Evolutionary conservation across 2,797 vertebrate species (phyloP).

Genomic region (Australoheros facetus): DNA sequence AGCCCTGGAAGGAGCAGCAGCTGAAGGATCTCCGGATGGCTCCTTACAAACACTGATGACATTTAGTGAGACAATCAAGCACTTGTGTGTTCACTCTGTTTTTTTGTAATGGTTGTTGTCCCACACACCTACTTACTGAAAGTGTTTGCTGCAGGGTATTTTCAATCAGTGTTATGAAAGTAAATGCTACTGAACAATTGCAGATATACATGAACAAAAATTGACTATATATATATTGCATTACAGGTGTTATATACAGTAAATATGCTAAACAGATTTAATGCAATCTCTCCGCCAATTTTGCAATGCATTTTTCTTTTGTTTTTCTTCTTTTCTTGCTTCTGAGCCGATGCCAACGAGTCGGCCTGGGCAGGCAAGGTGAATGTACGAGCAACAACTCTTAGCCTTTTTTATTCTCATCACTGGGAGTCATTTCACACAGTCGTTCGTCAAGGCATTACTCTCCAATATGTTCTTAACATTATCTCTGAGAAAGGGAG

Average conservation of each 20-base stretch:
- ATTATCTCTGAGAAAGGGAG: conserved; percentile 78
- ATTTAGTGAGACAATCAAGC: conserved; percentile 84
- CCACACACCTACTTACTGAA: conserved; percentile 75
- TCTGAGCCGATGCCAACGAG: conserved; percentile 66
- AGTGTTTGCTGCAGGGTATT: conserved; percentile 84
- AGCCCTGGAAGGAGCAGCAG: conserved; percentile 53
- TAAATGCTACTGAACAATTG: conserved; percentile 76
- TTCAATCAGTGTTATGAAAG: conserved; percentile 81
- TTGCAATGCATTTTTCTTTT: conserved; percentile 67
- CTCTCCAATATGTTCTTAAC: conserved; percentile 82
- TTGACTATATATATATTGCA: conserved; percentile 73
- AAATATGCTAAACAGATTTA: conserved; percentile 84
- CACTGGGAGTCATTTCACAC: conserved; percentile 69
- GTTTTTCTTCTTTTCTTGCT: conserved; percentile 72
- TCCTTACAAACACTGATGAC: conserved; percentile 76
- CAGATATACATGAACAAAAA: conserved; percentile 71
- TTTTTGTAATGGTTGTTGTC: conserved; percentile 78
- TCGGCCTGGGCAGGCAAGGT: conserved; percentile 73
- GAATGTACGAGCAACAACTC: conserved; percentile 82
- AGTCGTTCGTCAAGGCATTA: conserved; percentile 79
- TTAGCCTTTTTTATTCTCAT: conserved; percentile 77
- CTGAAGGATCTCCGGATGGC: conserved; percentile 52
- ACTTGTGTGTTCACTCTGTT: conserved; percentile 82
- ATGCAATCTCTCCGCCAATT: conserved; percentile 79
- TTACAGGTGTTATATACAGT: conserved; percentile 84